A percentile compares a stretch with the other conserved stretches of the same genome.
Evolutionary conservation across 2,113 vertebrate species (phyloP).

Genomic region (Vanacampus margaritifer): DNA sequence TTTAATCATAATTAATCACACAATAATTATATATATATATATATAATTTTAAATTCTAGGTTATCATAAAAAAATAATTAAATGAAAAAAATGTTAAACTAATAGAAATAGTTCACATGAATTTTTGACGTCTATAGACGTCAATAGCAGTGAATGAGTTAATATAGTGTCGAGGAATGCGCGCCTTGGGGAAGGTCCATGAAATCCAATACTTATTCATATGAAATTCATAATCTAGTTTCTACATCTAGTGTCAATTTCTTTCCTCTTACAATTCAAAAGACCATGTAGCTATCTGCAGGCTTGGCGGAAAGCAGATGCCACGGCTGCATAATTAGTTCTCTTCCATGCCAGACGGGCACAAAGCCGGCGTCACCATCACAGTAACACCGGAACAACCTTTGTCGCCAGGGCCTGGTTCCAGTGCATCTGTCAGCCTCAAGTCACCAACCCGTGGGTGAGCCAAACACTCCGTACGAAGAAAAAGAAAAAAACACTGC

Average conservation of each 20-base stretch:
- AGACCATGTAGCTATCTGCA: conserved; percentile 60
- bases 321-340: conserved; percentile 71
- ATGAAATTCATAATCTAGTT: background rate
- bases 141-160: no score
- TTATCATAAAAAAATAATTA: no score
- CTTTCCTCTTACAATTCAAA: conserved; percentile 64
- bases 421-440: conserved; percentile 60
- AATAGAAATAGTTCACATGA: no score
- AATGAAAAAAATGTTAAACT: no score
- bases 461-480: conserved; percentile 19
- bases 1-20: no score
- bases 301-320: conserved; percentile 49
- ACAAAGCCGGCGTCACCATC: conserved; percentile 61
- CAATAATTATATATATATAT: no score
- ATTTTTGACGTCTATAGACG: no score
- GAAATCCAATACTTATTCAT: no score
- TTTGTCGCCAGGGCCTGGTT: conserved; percentile 59
- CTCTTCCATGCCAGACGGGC: conserved; percentile 63
- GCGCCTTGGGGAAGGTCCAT: no score
- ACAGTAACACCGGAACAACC: conserved; percentile 61
- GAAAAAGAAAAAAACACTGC: background rate
- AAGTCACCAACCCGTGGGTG: conserved; percentile 41
- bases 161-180: no score
- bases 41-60: no score
- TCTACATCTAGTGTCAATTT: conserved; percentile 44